Base-by-base conservation (phyloP, 2,113 vertebrate species). In the Stictonetta naevosa region DNA sequence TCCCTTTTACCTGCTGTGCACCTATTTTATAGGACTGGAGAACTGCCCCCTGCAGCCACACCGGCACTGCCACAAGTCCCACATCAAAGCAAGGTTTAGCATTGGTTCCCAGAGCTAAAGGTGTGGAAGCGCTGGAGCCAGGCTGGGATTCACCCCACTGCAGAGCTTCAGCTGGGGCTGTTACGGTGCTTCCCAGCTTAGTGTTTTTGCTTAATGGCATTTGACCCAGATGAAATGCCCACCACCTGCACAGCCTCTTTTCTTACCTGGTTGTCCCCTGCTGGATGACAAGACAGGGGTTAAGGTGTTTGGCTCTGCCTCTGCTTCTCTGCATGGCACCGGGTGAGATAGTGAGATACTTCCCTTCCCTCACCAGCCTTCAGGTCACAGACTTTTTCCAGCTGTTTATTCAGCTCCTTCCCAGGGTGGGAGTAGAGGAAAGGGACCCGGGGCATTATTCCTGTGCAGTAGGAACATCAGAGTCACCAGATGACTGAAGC, bases 71-170 rank as follows among this genome's bases (percentile, higher is more conserved):
- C 64, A 73, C 48, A 19, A 50, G 22, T 33, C 28, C 29, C 53
- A 56, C 28, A 31, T 31, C 55, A 88, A 69, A 44, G 13, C 36
- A 29, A 31, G 26, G 20, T 25, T 50, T 38, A 50, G 16, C 21
- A 90, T 40, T 48, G 36, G 8, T 25, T 81, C 25, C 59, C 56
- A 44, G 46, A 50, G 52, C 58, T 13, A 3, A 67, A 31, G 31
- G 4, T 40, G 33, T 72, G 46, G 33, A 73, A 46, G 15, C 8
- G 16, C 53, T 1, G 0, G 8, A 71, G 23, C 5, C 0, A 3
- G 44, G 34, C 52, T 71, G 69, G 71, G 28, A 50, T 50, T 67
- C 77, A 78, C 11, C 8, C 8, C 79, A 26, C 60, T 22, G 48
- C 25, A 55, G 10, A 67, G 29, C 46, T 34, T 72, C 33, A 90